These are phyloP conservation scores for Ceyx melanurus DNA, from an alignment of 2,113 vertebrate genomes.

Conservation along the genomic window DNA sequence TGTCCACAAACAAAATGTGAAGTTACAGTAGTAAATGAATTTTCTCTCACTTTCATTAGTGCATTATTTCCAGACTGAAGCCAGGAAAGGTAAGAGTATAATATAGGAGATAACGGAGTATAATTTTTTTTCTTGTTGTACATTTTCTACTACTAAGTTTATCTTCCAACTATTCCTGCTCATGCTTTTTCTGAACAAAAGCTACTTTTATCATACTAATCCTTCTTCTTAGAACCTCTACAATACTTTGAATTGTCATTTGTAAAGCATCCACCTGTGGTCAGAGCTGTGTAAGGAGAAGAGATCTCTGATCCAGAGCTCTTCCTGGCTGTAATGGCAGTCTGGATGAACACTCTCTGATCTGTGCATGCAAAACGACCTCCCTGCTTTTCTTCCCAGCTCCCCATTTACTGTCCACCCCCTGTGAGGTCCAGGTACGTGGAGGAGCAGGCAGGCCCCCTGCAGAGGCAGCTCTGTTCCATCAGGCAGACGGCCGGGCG, in stretches of 20 bases:
- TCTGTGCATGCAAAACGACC: accelerated
- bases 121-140: not conserved
- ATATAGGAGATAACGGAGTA: not conserved
- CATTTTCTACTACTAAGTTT: not conserved
- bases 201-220: not conserved
- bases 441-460: conserved; percentile 77
- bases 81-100: not conserved
- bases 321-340: not conserved
- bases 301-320: accelerated
- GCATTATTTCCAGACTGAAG: not conserved
- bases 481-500: conserved; percentile 59
- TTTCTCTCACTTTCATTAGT: not conserved
- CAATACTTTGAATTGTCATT: not conserved
- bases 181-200: not conserved
- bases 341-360: accelerated
- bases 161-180: not conserved
- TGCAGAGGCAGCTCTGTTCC: conserved; percentile 76
- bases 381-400: conserved; percentile 66
- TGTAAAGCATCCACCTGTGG: not conserved
- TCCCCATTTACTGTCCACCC: conserved; percentile 82
- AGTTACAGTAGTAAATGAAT: not conserved
- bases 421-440: conserved; percentile 64
- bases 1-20: not conserved
- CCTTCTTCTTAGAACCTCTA: not conserved
- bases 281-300: not conserved